Conservation (phyloP, 2,113 vertebrate genomes). For the Oceanites oceanicus region DNA sequence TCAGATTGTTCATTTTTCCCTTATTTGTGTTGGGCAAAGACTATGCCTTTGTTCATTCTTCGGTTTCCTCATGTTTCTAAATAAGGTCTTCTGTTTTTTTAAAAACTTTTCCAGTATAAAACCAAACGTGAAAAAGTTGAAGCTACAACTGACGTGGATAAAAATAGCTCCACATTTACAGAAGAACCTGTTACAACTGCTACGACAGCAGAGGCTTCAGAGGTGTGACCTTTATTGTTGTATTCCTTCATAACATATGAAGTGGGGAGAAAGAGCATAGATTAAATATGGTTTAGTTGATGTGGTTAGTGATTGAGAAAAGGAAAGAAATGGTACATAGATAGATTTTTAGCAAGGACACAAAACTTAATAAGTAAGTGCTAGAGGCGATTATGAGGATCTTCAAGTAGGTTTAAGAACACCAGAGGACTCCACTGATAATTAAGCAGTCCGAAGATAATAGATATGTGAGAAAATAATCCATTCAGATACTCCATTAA, state of each 20-base stretch:
- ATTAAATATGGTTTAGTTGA: not conserved
- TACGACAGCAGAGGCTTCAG: conserved; percentile 63
- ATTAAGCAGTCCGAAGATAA: not conserved
- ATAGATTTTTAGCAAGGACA: not conserved
- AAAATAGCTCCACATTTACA: conserved; percentile 1
- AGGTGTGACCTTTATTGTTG: conserved; percentile 55
- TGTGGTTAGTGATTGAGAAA: not conserved
- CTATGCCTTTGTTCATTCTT: not conserved
- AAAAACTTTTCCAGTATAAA: conserved; percentile 85
- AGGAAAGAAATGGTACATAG: not conserved
- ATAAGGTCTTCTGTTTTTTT: not conserved
- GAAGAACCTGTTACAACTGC: conserved; percentile 67
- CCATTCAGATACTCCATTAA: not conserved
- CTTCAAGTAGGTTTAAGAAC: not conserved
- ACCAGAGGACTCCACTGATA: not conserved
- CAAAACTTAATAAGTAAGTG: not conserved
- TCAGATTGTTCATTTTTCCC: not conserved
- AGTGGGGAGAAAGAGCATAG: not conserved
- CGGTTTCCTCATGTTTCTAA: not conserved
- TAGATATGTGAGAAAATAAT: not conserved
- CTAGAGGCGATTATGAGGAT: not conserved
- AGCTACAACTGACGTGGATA: not conserved
- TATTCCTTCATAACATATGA: not conserved
- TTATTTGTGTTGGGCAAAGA: not conserved
- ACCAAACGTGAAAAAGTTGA: conserved; percentile 86